Evolutionary conservation across 2,113 vertebrate genomes (phyloP), one percentile per base, ranked within the genome.

Genomic region (Talpa occidentalis): DNA sequence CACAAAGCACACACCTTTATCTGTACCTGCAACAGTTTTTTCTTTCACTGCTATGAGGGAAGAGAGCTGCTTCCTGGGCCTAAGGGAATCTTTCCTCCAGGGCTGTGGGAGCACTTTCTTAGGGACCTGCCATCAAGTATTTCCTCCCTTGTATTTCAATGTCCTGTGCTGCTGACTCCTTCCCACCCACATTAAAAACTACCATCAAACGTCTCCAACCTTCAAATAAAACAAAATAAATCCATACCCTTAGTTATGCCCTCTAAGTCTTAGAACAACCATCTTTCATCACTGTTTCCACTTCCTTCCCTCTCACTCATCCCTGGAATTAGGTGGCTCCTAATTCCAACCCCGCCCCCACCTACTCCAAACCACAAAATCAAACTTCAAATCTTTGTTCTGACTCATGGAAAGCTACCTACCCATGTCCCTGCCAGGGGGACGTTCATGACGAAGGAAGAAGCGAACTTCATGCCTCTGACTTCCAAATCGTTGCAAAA

Each of bases 381-480:
- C 24, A 16, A 56, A 40, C 54, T 32, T 26, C 30, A 0, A 15
- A 28, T 22, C 59, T 60, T 12, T 70, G 24, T 1, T 10, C 24
- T 0, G 3, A 56, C 26, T 73, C 74, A 62, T 0, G 49, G 26
- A 32, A 28, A 6, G 88, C 49, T 4, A 95, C 98, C 76, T 79
- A 99, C 99, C 99, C 14, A 98, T 91, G 81, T 99, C 99, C 78
- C 98, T 97, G 96, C 97, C 96, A 2, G 99, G 98, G 3, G 98
- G 95, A 28, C 98, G 98, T 2, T 99, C 99, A 0, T 99, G 99
- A 10, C 99, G 99, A 82, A 99, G 98, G 73, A 99, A 99, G 98
- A 99, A 99, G 4, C 98, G 99, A 93, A 99, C 99, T 93, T 99
- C 99, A 0, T 96, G 96, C 94, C 98, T 98, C 98, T 99, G 99